Percentiles rank a stretch among this genome's conserved stretches.
These are phyloP conservation scores for Aldabrachelys gigantea DNA, from an alignment of 2,113 vertebrate species.

Conservation along the genomic window DNA sequence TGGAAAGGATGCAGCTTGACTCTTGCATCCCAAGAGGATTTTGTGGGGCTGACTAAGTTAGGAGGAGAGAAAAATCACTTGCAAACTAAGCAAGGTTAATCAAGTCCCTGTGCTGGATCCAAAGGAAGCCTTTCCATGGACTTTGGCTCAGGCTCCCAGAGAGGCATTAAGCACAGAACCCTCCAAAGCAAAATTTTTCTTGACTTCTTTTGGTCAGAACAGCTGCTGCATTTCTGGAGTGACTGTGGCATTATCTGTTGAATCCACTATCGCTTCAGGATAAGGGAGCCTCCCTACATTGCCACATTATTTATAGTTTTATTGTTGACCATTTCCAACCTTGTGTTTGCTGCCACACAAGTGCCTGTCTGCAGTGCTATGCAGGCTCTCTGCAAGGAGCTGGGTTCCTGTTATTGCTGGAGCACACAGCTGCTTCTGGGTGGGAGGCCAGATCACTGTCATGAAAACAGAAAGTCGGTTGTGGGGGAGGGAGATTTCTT, in stretches of 20 bases:
- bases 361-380: not conserved
- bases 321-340: not conserved
- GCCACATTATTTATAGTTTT: not conserved
- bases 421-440: not conserved
- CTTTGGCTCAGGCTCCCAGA: not conserved
- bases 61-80: not conserved
- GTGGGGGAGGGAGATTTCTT: not conserved
- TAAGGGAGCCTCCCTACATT: not conserved
- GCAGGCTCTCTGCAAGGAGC: not conserved
- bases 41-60: not conserved
- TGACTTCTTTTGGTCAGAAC: not conserved
- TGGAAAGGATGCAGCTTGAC: not conserved
- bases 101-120: not conserved
- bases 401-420: not conserved
- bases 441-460: not conserved
- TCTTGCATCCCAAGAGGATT: not conserved
- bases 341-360: not conserved
- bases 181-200: not conserved
- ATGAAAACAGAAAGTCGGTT: not conserved
- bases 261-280: not conserved
- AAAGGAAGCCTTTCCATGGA: not conserved
- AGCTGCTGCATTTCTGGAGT: not conserved
- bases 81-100: not conserved
- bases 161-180: not conserved
- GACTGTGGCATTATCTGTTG: not conserved